Conservation (phyloP, 2,113 vertebrate genomes). For the Amblyopsis rosae region DNA sequence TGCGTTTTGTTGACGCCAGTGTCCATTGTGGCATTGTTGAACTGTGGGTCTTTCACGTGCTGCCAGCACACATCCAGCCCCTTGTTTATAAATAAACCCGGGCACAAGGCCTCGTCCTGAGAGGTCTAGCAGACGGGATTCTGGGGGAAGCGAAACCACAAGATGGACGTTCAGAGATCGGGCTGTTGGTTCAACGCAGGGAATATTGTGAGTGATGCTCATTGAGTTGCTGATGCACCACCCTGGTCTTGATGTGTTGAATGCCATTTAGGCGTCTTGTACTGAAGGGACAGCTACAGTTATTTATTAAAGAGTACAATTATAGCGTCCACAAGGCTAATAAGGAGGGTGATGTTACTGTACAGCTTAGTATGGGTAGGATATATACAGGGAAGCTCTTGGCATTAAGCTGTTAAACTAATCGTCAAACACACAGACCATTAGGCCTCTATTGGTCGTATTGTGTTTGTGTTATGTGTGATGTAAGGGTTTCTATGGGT, state of each 20-base stretch:
- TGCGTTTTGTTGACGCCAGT: slow-evolving; percentile 27
- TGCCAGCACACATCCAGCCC: slow-evolving; percentile 29
- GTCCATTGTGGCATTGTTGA: slow-evolving; percentile 56
- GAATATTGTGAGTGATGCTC: slow-evolving; percentile 37
- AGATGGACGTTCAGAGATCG: slow-evolving; percentile 50
- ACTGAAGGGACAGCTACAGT: no score
- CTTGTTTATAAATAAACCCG: slow-evolving; percentile 65
- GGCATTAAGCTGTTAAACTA: not conserved
- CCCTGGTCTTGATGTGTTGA: no score
- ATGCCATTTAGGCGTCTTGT: no score
- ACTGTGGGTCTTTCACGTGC: slow-evolving; percentile 63
- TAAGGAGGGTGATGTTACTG: no score
- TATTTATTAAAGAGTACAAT: no score
- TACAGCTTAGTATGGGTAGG: no score
- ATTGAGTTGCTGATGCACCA: not conserved
- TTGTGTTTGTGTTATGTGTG: not conserved
- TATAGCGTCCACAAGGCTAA: no score
- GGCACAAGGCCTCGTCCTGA: slow-evolving; percentile 22
- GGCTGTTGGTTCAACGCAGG: slow-evolving; percentile 7
- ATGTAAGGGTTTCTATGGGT: not conserved
- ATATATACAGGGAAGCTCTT: no score
- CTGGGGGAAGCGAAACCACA: slow-evolving; percentile 7
- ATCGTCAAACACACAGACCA: no score
- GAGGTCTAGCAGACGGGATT: slow-evolving; percentile 6
- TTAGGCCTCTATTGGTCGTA: no score